These are phyloP conservation scores for Gambelia wislizenii DNA, from an alignment of 2,797 vertebrate genomes.

Conservation along the genomic window DNA sequence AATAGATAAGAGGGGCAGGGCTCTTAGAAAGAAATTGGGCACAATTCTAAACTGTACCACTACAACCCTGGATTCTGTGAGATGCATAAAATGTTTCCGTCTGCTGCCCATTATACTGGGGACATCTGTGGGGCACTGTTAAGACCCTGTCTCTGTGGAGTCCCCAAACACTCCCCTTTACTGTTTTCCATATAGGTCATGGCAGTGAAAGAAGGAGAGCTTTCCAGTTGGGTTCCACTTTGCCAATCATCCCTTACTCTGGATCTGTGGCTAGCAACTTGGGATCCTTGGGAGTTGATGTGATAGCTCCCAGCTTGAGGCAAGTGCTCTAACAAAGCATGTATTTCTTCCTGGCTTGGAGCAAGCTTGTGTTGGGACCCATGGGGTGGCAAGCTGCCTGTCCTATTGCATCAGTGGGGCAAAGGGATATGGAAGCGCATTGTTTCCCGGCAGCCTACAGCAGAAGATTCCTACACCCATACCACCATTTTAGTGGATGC, in stretches of 20 bases:
- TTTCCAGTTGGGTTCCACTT: not conserved
- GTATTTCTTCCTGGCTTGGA: not conserved
- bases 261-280: not conserved
- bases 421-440: not conserved
- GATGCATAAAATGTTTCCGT: not conserved
- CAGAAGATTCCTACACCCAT: not conserved
- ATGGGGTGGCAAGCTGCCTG: not conserved
- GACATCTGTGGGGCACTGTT: not conserved
- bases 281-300: not conserved
- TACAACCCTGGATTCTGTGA: not conserved
- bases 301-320: not conserved
- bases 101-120: not conserved
- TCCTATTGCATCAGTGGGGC: not conserved
- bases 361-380: not conserved
- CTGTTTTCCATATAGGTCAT: not conserved
- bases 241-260: not conserved
- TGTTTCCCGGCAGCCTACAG: too few species aligned
- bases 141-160: too few species aligned
- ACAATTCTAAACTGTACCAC: not conserved
- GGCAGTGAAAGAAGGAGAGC: too few species aligned
- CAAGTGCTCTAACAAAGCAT: not conserved
- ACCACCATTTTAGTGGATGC: not conserved
- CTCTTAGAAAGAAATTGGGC: not conserved
- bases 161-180: not conserved
- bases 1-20: not conserved